Base-by-base conservation (phyloP, 2,888 invertebrate genomes). In the Dioctria linearis region DNA sequence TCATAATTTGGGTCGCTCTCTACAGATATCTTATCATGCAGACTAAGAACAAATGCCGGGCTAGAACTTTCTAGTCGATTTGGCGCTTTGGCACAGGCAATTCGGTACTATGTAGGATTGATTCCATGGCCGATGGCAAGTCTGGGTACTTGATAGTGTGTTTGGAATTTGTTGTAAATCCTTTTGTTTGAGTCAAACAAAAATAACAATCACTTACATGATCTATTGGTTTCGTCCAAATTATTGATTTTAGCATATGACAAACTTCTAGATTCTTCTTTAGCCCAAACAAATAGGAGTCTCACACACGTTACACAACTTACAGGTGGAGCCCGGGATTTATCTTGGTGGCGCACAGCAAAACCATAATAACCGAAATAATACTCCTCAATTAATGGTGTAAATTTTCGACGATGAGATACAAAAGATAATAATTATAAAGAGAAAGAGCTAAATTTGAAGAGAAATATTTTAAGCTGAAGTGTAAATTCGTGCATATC, bases 301-400 rank as follows among this genome's bases (percentile, higher is more conserved):
- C 61, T 54, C 61, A 61, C 61, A 61, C 61, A 61, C 5, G 61
- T 37, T 61, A 61, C 61, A 61, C 61, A 61, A 61, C 25, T 25
- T 25, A 25, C 25, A 54, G 5, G 54, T 54, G 79, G 79, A 79
- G 69, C 13, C 79, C 59, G 54, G 57, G 59, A 67, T 66, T 79
- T 79, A 42, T 67, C 54, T 67, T 67, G 79, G 5, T 79, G 54
- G 42, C 79, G n/a, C 40, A 67, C 67, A 40, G 79, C 67, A 67
- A 79, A 79, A 67, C 67, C 57, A 79, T 66, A 79, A 79, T 79
- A 79, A 43, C 66, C 66, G 37, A 54, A 79, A 67, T 51, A 66
- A 40, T 54, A 63, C 65, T 65, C 11, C 65, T 43, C 65, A 49
- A 78, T 78, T 78, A 78, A 63, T 61, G 78, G 40, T 63, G 40